These are phyloP conservation scores for Hirtodrosophila trivittata DNA, from an alignment of 2,888 invertebrate species.

Conservation along the genomic window DNA sequence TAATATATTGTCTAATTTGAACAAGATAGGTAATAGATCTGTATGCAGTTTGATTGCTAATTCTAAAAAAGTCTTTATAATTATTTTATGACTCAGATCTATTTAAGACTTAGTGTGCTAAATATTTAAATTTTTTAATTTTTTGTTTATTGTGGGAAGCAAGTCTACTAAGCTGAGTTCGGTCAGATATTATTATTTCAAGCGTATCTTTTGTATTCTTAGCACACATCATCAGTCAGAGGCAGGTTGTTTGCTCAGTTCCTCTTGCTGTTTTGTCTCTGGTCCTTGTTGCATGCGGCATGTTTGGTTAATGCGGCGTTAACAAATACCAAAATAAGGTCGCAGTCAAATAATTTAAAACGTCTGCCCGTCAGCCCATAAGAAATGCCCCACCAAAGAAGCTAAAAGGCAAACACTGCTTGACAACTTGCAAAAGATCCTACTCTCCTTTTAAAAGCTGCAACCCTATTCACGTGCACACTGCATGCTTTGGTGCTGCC, in stretches of 20 bases:
- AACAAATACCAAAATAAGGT: constrained; percentile 66
- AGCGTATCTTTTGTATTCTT: too few species aligned
- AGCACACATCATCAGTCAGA: constrained; percentile 17
- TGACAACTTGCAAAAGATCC: neutral
- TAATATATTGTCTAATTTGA: too few species aligned
- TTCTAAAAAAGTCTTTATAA: too few species aligned
- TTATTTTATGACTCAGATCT: too few species aligned
- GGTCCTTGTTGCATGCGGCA: constrained; percentile 10
- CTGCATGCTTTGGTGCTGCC: constrained; percentile 24
- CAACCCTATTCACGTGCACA: neutral
- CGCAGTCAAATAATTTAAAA: constrained; percentile 70
- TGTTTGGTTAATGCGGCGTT: constrained; percentile 57
- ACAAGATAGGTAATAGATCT: too few species aligned
- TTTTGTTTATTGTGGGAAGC: too few species aligned
- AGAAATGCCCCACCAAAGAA: constrained; percentile 40
- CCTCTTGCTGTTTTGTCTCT: constrained; percentile 13
- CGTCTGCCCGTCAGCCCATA: constrained; percentile 14
- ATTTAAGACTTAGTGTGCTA: too few species aligned
- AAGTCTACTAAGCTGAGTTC: too few species aligned
- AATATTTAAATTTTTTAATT: too few species aligned
- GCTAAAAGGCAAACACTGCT: constrained; percentile 59
- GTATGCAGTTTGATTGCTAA: too few species aligned
- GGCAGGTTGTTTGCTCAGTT: constrained; percentile 42
- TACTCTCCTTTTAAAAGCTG: constrained; percentile 17
- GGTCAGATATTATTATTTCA: too few species aligned